These are phyloP conservation scores for Parnassius apollo DNA, from an alignment of 2,888 invertebrate species.

Conservation along the genomic window DNA sequence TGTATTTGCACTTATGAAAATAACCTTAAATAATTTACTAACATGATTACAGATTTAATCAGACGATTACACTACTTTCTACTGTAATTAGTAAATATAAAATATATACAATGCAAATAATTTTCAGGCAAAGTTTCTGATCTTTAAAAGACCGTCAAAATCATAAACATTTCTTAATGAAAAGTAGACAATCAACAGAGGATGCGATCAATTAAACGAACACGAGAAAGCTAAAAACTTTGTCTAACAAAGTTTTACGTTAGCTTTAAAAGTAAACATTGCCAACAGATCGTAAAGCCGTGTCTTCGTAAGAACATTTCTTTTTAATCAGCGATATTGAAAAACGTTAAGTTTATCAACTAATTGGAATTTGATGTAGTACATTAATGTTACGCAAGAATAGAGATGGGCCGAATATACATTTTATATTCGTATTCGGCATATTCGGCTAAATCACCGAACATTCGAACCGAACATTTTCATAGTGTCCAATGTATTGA, in stretches of 20 bases:
- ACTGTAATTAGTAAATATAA: not conserved
- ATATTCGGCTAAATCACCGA: too few relatives aligned
- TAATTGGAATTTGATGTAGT: too few relatives aligned
- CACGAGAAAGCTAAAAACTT: constrained; percentile 44
- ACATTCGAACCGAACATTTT: too few relatives aligned
- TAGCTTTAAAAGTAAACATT: constrained; percentile 53
- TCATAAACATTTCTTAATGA: constrained; percentile 6
- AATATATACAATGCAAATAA: not conserved
- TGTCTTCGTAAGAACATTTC: constrained; percentile 27
- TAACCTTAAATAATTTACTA: too few relatives aligned
- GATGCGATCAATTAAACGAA: constrained; percentile 63
- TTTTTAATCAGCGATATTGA: constrained; percentile 29
- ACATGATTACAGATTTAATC: too few relatives aligned
- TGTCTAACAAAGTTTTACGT: constrained; percentile 39
- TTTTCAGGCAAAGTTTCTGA: not conserved
- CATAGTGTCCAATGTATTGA: too few relatives aligned
- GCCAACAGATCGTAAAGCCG: constrained; percentile 45
- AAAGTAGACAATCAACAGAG: constrained; percentile 38
- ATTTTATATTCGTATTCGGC: too few relatives aligned
- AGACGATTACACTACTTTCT: too few relatives aligned
- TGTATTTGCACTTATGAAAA: too few relatives aligned
- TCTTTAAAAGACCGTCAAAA: not conserved
- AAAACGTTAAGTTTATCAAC: not conserved
- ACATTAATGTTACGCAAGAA: too few relatives aligned
- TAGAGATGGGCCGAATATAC: too few relatives aligned